Evolutionary conservation across 1,140 invertebrate species (phyloP), one percentile per base, ranked within the genome.

Genomic region (Drosophila persimilis): DNA sequence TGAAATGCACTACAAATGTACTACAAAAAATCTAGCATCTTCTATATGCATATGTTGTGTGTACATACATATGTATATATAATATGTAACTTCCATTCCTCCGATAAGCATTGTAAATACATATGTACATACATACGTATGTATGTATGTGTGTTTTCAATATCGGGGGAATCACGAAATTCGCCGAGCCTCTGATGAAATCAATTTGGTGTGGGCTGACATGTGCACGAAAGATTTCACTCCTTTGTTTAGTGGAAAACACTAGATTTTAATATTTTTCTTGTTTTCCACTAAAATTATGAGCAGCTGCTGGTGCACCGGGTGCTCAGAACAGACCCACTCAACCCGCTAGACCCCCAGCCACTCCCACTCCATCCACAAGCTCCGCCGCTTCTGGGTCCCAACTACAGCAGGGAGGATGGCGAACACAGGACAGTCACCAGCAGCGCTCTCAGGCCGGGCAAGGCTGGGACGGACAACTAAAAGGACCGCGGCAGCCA

Each of bases 401-500:
- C 20, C 77, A 70, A 50, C 70, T 62, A 24, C 65, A 24, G 15
- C 50, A 52, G 9, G 50, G 26, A 22, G 35, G 26, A 44, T 48
- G 52, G 50, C 57, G 54, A 35, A 46, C 41, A 8, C 59, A 58
- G 22, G 57, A 54, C 15, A 15, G 45, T 0, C 39, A 61, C 2
- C 58, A 58, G 44, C 59, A 51, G 26, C 56, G 9, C 1, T 20
- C 39, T 39, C 52, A 55, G 26, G 7, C 26, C 15, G 29, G 20
- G 15, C 45, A 64, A 55, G 59, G 58, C 20, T 50, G 46, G 62
- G 63, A 58, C 3, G 26, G 65, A 24, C 60, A 70, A 35, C 59
- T 54, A 15, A 35, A 24, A 9, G 51, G 53, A 15, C 55, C 60
- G 47, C 64, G 29, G 2, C 41, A 45, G 6, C 54, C 39, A 4